Conservation (phyloP, 1,140 invertebrate genomes). For the Cryptotermes secundus region DNA sequence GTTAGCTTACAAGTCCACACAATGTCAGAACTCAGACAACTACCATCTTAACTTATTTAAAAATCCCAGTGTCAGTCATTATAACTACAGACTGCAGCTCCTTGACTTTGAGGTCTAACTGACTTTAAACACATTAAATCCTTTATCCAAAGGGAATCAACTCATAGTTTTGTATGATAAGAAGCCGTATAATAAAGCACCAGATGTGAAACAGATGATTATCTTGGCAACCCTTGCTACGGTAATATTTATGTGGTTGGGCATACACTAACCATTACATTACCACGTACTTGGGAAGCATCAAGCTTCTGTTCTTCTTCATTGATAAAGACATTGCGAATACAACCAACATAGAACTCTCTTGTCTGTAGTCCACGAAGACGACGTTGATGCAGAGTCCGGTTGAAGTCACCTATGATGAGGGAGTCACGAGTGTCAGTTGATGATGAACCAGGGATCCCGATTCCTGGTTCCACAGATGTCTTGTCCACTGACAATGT, state of each 20-base stretch:
- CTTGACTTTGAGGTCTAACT: too few species aligned
- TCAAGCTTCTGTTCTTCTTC: constrained; percentile 59
- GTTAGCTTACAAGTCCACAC: too few species aligned
- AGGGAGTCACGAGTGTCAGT: constrained; percentile 83
- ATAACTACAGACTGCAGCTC: too few species aligned
- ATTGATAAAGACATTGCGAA: constrained; percentile 70
- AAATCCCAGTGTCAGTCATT: too few species aligned
- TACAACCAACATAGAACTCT: constrained; percentile 79
- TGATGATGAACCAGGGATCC: constrained; percentile 59
- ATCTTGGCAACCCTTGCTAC: not conserved
- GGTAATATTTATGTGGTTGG: constrained; percentile 60
- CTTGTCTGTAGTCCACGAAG: constrained; percentile 51
- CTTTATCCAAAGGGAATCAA: too few species aligned
- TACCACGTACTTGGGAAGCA: constrained; percentile 59
- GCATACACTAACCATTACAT: constrained; percentile 69
- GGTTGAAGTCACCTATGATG: constrained; percentile 84
- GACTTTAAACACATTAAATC: too few species aligned
- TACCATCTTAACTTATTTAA: too few species aligned
- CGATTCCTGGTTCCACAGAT: constrained; percentile 64
- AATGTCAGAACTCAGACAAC: too few species aligned
- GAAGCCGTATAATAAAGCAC: too few species aligned
- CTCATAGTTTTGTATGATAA: too few species aligned
- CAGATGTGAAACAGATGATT: too few species aligned
- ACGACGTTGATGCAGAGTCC: constrained; percentile 40
- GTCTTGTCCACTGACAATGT: constrained; percentile 77